A percentile compares a stretch with the other conserved stretches of the same genome.
Conservation (phyloP, 2,797 vertebrate genomes). For the Ceryle rudis region DNA sequence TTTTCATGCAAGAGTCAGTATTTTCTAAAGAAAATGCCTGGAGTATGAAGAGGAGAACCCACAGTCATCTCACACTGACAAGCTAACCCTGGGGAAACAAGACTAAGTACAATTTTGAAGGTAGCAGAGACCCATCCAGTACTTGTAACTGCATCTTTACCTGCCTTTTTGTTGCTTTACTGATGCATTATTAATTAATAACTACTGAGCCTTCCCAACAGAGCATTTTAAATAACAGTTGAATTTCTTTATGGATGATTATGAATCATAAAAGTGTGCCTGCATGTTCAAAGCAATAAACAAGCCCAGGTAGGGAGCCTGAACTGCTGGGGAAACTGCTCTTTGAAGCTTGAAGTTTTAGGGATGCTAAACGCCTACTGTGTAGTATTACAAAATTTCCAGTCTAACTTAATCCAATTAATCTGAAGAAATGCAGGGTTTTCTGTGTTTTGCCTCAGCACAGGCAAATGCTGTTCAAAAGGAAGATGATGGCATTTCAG, state of each 20-base stretch:
- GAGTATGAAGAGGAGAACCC: not conserved
- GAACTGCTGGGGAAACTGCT: constrained; percentile 51
- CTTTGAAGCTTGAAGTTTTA: constrained; percentile 46
- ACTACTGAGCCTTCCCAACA: constrained; percentile 56
- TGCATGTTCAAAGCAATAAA: constrained; percentile 63
- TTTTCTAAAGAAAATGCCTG: not conserved
- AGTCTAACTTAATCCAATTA: constrained; percentile 28
- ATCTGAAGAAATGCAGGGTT: not conserved
- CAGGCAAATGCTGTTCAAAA: not conserved
- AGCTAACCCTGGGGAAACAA: not conserved
- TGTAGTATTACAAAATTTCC: not conserved
- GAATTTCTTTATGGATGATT: constrained; percentile 58
- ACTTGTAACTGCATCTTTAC: constrained; percentile 1
- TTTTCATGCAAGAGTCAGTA: not conserved
- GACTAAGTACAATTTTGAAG: constrained; percentile 22
- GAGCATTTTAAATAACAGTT: constrained; percentile 70
- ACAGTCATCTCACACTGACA: accelerated
- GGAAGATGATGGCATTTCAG: not conserved
- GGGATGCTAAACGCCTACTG: not conserved
- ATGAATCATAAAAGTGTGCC: constrained; percentile 20
- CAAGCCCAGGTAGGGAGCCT: constrained; percentile 6
- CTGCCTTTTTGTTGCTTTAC: constrained; percentile 50
- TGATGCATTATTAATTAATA: constrained; percentile 76
- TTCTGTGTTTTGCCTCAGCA: not conserved
- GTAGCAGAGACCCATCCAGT: constrained; percentile 10